phyloP scores from a whole-genome alignment of 1,140 invertebrate species.

The Dendrolimus kikuchii region DNA sequence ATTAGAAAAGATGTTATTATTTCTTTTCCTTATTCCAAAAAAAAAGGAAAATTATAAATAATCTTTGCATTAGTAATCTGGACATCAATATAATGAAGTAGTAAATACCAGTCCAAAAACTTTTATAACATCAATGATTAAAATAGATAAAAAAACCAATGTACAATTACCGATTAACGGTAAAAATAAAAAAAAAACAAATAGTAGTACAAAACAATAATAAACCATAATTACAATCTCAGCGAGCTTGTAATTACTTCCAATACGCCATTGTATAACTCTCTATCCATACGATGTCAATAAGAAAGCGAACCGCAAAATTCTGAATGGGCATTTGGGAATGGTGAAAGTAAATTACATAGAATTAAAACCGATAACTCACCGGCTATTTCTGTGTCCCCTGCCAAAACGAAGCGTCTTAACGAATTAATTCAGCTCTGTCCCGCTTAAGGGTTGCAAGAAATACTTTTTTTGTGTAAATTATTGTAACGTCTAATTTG shows the following conservation, averaged over 20 bases:
- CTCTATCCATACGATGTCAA: constrained; percentile 1
- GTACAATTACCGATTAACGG: too few species aligned
- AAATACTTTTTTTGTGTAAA: too few species aligned
- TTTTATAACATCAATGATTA: too few species aligned
- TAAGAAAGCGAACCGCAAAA: constrained; percentile 12
- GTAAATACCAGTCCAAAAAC: too few species aligned
- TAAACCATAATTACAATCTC: neutral
- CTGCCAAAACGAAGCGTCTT: constrained; percentile 35
- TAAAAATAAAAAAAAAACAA: neutral
- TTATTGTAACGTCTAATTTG: too few species aligned
- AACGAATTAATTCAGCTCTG: constrained; percentile 48
- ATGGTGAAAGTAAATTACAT: constrained; percentile 47
- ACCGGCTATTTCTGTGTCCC: constrained; percentile 44
- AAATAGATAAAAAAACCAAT: too few species aligned
- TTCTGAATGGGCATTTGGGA: constrained; percentile 26
- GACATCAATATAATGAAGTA: too few species aligned
- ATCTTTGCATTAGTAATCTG: too few species aligned
- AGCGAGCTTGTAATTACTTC: neutral
- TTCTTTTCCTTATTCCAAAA: too few species aligned
- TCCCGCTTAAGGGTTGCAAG: constrained; percentile 21
- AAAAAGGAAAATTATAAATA: too few species aligned
- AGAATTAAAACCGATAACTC: constrained; percentile 35
- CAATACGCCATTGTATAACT: neutral
- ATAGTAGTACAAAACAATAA: neutral
- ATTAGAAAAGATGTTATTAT: too few species aligned